A percentile compares a stretch with the other conserved stretches of the same genome.
phyloP scores from a whole-genome alignment of 37 sponge, comb jelly and placozoan genomes.

The Tethya wilhelma region DNA sequence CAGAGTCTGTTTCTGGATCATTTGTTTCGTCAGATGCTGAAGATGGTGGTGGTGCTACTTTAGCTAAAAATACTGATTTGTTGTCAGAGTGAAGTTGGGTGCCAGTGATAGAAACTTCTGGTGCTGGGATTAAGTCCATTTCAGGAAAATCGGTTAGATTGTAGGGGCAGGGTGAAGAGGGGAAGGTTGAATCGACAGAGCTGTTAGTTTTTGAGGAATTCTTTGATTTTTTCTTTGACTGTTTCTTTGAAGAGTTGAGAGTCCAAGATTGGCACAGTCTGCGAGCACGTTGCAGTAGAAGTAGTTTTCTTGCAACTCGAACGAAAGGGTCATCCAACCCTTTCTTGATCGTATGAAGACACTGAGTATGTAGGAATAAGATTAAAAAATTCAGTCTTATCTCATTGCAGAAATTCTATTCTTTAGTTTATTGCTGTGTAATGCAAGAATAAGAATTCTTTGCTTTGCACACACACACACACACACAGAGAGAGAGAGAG shows the following conservation, averaged over 20 bases:
- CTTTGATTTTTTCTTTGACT: background rate
- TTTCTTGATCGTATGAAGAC: constrained; percentile 48
- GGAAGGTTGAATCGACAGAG: no score
- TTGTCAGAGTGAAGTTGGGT: background rate
- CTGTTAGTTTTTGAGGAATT: no score
- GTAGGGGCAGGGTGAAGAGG: no score
- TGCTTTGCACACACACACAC: constrained; percentile 25
- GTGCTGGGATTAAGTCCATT: constrained; percentile 26
- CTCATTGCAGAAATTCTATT: no score
- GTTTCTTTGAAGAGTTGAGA: background rate
- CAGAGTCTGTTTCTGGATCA: background rate
- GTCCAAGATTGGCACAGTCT: constrained; percentile 31
- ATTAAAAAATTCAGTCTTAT: background rate
- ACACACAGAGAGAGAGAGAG: constrained; percentile 27
- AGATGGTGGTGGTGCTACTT: no score
- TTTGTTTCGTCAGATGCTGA: background rate
- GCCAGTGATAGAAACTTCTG: constrained; percentile 23
- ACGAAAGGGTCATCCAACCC: constrained; percentile 56
- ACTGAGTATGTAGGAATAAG: no score
- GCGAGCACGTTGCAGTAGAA: constrained; percentile 61
- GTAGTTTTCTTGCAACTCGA: constrained; percentile 24
- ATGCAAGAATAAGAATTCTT: background rate
- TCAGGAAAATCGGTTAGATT: constrained; percentile 55
- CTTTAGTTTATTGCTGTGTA: background rate
- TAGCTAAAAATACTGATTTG: constrained; percentile 11